Base-by-base conservation (phyloP, 2,888 invertebrate genomes). In the Luperina nickerlii region DNA sequence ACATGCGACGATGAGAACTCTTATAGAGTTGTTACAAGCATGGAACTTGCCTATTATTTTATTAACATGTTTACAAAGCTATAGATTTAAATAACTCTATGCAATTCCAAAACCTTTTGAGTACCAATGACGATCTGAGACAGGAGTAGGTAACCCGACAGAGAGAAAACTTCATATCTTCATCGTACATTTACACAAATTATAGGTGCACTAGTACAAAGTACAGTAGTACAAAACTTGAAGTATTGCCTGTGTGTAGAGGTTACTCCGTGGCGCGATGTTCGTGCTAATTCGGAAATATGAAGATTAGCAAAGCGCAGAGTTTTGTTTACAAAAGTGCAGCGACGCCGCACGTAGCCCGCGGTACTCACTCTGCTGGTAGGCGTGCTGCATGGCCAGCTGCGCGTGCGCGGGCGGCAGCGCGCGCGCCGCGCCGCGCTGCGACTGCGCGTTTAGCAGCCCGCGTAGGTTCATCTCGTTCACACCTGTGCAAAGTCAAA, bases 381-480 rank as follows among this genome's bases (percentile, higher is more conserved):
- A 96, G 82, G 94, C 94, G 91, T 94, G 94, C 82, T 95, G 94
- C 94, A 94, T 92, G 91, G 93, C 90, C 62, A 88, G 85, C 87
- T 88, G 87, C 79, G 71, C 84, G 83, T 86, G 92, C 83, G 81
- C 81, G 69, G 87, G 79, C 76, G 83, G 80, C 42, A 79, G 79
- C 62, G 82, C 81, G 84, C 86, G 87, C 69, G 74, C 69, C 20
- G 63, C 89, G 83, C 82, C 84, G 90, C 89, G 90, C 89, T 86
- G 67, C 81, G 93, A 87, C 88, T 92, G 90, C 90, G 95, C 94
- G 90, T 95, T 96, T 81, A 97, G 93, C 89, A 97, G 92, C 27
- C 97, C 97, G 88, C 97, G 96, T 86, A 97, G 95, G 90, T 97
- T 97, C 93, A 97, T 88, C 92, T 97, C 97, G 92, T 85, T 94